Evolutionary conservation across 1,140 invertebrate species (phyloP).

Genomic region (Cydia amplana): DNA sequence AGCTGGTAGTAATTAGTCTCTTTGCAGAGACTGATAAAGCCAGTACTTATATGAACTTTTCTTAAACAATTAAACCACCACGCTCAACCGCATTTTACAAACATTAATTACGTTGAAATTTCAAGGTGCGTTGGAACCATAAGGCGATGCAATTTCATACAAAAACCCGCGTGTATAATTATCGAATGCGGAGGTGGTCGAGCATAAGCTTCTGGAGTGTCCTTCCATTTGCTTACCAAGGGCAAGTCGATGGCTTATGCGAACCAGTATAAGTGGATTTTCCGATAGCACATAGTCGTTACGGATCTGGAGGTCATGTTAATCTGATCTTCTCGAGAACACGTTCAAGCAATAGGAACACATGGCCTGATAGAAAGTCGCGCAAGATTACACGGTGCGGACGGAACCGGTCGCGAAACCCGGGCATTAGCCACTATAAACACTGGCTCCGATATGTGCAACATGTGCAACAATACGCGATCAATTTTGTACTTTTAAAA

Average conservation of each 20-base stretch:
- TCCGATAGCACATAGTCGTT: neutral
- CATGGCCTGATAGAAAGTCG: slow-evolving; percentile 52
- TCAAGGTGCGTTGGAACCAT: slow-evolving; percentile 13
- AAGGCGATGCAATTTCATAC: slow-evolving; percentile 10
- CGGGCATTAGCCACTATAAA: slow-evolving; percentile 42
- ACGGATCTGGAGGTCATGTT: neutral
- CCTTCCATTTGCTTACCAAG: neutral
- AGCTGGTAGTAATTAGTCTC: neutral
- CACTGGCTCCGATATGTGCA: slow-evolving; percentile 10
- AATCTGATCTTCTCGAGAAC: neutral
- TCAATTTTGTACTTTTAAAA: slow-evolving; percentile 11
- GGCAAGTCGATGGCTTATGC: neutral
- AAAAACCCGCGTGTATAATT: slow-evolving; percentile 25
- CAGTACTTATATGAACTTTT: neutral
- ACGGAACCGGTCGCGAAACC: slow-evolving; percentile 44
- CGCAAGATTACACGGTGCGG: slow-evolving; percentile 51
- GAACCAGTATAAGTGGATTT: neutral
- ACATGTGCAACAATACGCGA: slow-evolving; percentile 26
- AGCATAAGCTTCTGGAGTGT: slow-evolving; percentile 18
- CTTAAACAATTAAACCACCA: neutral
- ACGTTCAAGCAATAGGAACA: neutral
- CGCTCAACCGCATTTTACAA: neutral
- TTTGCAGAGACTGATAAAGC: neutral
- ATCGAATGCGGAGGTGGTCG: slow-evolving; percentile 9
- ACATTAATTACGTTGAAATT: slow-evolving; percentile 4